Base-by-base conservation (phyloP, 2,797 vertebrate genomes). In the Eidolon dupreanum region DNA sequence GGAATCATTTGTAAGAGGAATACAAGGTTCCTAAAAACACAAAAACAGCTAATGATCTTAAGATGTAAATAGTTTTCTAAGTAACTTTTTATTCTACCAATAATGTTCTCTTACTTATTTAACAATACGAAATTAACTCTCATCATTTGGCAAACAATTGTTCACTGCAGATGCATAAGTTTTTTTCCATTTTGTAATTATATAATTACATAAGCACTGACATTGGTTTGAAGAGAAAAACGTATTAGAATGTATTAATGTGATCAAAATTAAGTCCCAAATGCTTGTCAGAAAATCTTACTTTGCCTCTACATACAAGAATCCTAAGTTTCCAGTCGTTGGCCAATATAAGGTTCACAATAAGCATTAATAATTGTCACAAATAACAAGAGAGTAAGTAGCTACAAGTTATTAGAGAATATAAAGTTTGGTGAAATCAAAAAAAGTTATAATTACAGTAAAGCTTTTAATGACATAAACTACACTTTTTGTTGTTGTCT, bases 51-150 rank as follows among this genome's bases (percentile, higher is more conserved):
- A 93, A 81, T 20, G 41, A 49, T 3, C 46, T 73, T 95, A 93
- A 84, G 73, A 75, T 71, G 20, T 88, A 16, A 71, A 85, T 8
- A 65, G 33, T 73, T 88, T 95, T 86, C 43, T 43, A 95, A 93
- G 46, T 66, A 96, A 88, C 5, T 85, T 90, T 95, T 85, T 92
- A 95, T 85, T 93, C 77, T 90, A 88, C 73, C 82, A 94, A 28
- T 90, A 97, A 71, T 74, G 20, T 65, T 83, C 66, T 93, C 46
- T 86, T 91, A 93, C 3, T 55, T 82, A 89, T 59, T 55, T 96
- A 70, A 95, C 53, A 95, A 89, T 36, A 94, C 59, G 49, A 95
- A 96, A 94, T 82, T 75, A 96, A 84, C 19, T 75, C 55, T 74
- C 70, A 84, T 15, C 36, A 95, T 61, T 83, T 83, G 61, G 66